Percentiles rank a stretch among this genome's conserved stretches.
These are phyloP conservation scores for Zaprionus kolodkinae DNA, from an alignment of 1,140 invertebrate species.

Conservation along the genomic window DNA sequence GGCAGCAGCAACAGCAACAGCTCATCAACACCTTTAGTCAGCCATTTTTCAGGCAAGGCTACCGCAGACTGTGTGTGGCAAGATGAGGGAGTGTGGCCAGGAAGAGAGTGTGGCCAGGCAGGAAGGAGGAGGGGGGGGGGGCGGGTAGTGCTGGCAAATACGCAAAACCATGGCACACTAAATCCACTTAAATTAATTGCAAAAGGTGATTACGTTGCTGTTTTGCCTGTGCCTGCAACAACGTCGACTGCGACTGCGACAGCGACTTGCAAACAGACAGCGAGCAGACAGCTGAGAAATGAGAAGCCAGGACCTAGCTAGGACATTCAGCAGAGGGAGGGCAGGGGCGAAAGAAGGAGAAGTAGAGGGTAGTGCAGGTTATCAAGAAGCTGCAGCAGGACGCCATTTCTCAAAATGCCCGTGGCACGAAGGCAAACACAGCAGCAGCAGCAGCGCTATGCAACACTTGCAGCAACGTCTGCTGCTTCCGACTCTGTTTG, in stretches of 20 bases:
- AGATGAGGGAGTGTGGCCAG: neutral
- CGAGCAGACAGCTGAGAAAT: slow-evolving; percentile 76
- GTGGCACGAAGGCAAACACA: slow-evolving; percentile 59
- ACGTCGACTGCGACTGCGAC: slow-evolving; percentile 31
- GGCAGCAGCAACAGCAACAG: slow-evolving; percentile 43
- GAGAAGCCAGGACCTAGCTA: slow-evolving; percentile 43
- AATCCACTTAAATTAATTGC: slow-evolving; percentile 84
- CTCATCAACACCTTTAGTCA: slow-evolving; percentile 80
- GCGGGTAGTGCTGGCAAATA: slow-evolving; percentile 54
- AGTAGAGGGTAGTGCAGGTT: slow-evolving; percentile 28
- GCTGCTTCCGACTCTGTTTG: slow-evolving; percentile 47
- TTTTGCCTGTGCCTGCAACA: slow-evolving; percentile 64
- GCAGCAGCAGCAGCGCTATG: too few relatives aligned
- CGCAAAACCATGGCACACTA: slow-evolving; percentile 78
- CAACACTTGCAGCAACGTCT: slow-evolving; percentile 29
- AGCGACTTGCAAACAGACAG: slow-evolving; percentile 61
- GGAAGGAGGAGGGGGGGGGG: neutral
- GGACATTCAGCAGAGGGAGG: slow-evolving; percentile 2
- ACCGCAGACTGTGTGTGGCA: slow-evolving; percentile 22
- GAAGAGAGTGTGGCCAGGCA: neutral
- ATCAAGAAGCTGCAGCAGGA: slow-evolving; percentile 72
- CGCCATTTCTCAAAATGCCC: slow-evolving; percentile 76
- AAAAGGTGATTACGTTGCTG: slow-evolving; percentile 84
- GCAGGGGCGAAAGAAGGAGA: neutral
- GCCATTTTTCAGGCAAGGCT: slow-evolving; percentile 68